Conservation (phyloP, 2,888 invertebrate genomes). For the Eledone cirrhosa region DNA sequence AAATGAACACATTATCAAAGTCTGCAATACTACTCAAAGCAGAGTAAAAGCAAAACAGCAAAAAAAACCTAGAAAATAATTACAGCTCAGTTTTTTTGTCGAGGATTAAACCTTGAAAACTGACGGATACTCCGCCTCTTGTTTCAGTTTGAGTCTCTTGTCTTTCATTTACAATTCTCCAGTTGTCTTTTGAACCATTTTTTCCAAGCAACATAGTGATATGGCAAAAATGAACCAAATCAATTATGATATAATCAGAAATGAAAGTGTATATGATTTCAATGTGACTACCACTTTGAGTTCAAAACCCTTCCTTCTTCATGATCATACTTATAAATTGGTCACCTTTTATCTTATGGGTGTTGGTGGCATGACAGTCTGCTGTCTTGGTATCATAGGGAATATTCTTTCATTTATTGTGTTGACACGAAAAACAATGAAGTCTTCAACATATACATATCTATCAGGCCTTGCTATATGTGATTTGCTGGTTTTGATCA, state of each 20-base stretch:
- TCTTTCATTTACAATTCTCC: no score
- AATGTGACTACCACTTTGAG: not conserved
- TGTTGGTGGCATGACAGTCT: slow-evolving; percentile 60
- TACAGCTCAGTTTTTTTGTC: not conserved
- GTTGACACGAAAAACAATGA: slow-evolving; percentile 58
- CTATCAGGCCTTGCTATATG: slow-evolving; percentile 63
- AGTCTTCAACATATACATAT: slow-evolving; percentile 64
- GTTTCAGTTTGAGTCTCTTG: no score
- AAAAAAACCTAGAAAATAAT: not conserved
- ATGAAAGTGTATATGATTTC: not conserved
- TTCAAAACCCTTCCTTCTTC: not conserved
- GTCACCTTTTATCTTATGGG: slow-evolving; percentile 63
- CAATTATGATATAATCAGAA: not conserved
- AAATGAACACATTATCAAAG: no score
- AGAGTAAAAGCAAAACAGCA: not conserved
- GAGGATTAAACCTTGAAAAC: no score
- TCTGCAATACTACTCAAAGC: no score
- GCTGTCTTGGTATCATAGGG: slow-evolving; percentile 62
- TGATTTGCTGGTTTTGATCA: slow-evolving; percentile 61
- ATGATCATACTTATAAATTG: slow-evolving; percentile 42
- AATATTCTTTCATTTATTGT: slow-evolving; percentile 63
- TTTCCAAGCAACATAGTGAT: not conserved
- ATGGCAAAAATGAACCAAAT: slow-evolving; percentile 16
- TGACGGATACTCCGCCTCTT: no score
- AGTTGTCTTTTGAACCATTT: not conserved